Evolutionary conservation across 2,113 vertebrate species (phyloP).

Genomic region (Embiotoca jacksoni): DNA sequence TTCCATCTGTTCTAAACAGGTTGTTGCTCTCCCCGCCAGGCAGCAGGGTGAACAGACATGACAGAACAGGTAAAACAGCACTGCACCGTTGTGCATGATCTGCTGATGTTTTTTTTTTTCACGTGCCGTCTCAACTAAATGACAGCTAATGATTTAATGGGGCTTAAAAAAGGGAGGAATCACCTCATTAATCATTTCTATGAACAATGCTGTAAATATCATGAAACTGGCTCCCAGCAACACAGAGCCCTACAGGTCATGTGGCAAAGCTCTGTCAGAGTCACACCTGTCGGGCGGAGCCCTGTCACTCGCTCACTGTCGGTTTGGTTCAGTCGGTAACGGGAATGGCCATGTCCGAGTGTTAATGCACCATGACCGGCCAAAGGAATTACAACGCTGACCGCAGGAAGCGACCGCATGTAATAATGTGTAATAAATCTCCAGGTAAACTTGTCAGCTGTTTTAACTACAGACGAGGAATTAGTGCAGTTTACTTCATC

Average conservation of each 20-base stretch:
- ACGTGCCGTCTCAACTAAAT: background rate
- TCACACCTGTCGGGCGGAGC: constrained; percentile 73
- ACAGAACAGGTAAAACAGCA: constrained; percentile 41
- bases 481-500: background rate
- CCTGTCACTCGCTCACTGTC: constrained; percentile 15
- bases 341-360: constrained; percentile 17
- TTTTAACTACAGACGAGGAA: background rate
- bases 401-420: background rate
- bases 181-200: background rate
- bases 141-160: constrained; percentile 36
- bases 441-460: background rate
- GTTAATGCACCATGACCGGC: constrained; percentile 42
- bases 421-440: background rate
- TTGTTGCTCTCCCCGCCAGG: background rate
- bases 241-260: background rate
- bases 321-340: background rate
- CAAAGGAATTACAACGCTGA: background rate
- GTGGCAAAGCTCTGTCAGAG: background rate
- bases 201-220: background rate
- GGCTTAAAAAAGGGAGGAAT: background rate
- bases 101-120: background rate
- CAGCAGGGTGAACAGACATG: background rate
- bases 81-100: background rate
- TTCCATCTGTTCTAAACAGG: background rate
- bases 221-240: no score